These are phyloP conservation scores for Caenorhabditis sulstoni DNA, from an alignment of 2,888 invertebrate species.

Conservation along the genomic window DNA sequence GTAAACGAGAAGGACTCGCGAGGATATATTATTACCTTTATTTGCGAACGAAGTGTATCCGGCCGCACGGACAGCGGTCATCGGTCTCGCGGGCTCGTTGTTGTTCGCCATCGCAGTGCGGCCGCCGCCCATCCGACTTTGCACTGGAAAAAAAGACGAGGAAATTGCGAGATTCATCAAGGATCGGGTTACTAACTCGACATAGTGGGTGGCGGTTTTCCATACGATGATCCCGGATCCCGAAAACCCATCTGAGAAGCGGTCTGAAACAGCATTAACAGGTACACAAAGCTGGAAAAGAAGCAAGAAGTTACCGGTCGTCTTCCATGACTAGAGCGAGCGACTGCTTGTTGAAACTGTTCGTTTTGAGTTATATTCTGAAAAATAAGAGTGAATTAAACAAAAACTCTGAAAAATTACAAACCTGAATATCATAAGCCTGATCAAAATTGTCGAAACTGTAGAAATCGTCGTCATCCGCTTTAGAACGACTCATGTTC, in stretches of 20 bases:
- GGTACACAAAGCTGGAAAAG: not conserved
- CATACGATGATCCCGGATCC: slow-evolving; percentile 46
- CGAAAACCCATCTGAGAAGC: slow-evolving; percentile 57
- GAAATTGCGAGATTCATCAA: slow-evolving; percentile 5
- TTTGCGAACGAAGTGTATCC: slow-evolving; percentile 89
- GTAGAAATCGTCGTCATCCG: slow-evolving; percentile 76
- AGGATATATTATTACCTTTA: slow-evolving; percentile 66
- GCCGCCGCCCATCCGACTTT: slow-evolving; percentile 53
- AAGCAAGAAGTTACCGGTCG: slow-evolving; percentile 83
- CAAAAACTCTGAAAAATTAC: not conserved
- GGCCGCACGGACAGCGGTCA: slow-evolving; percentile 96
- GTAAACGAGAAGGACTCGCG: not conserved
- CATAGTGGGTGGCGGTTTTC: slow-evolving; percentile 56
- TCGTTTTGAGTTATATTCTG: slow-evolving; percentile 87
- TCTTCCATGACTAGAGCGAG: slow-evolving; percentile 86
- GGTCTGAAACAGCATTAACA: slow-evolving; percentile 24
- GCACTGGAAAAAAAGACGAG: slow-evolving; percentile 11
- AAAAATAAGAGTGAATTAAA: too few relatives aligned
- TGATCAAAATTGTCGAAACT: slow-evolving; percentile 79
- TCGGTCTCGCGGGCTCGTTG: slow-evolving; percentile 85
- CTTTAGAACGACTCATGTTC: not conserved
- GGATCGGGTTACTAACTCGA: slow-evolving; percentile 23
- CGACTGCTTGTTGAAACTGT: slow-evolving; percentile 87
- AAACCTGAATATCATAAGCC: slow-evolving; percentile 77
- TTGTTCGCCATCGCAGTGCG: slow-evolving; percentile 71